Conservation (phyloP, 2,113 vertebrate genomes). For the Chionomys nivalis region DNA sequence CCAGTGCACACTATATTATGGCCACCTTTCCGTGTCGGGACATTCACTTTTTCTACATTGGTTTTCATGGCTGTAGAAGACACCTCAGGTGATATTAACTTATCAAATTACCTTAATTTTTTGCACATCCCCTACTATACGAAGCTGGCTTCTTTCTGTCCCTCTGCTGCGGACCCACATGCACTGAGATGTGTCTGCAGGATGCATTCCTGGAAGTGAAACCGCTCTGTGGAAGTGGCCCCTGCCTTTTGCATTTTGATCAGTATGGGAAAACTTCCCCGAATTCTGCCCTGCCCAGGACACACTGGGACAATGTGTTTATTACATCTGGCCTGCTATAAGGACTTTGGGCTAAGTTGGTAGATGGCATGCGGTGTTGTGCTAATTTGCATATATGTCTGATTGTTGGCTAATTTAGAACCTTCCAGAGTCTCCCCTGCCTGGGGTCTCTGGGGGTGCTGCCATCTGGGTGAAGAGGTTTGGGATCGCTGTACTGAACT, state of each 20-base stretch:
- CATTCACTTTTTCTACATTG: neutral
- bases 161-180: neutral
- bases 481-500: neutral
- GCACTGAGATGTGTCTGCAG: neutral
- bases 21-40: neutral
- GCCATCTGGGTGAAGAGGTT: neutral
- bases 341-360: neutral
- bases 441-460: neutral
- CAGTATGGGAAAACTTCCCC: neutral
- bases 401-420: neutral
- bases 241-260: neutral
- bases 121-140: neutral
- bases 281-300: accelerated
- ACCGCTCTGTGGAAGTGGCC: neutral
- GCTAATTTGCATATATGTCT: neutral
- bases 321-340: accelerated
- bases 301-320: accelerated
- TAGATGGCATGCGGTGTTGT: too few relatives aligned
- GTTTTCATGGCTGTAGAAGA: neutral
- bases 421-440: neutral
- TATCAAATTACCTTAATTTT: neutral
- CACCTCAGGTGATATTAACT: too few relatives aligned
- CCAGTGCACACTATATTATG: neutral
- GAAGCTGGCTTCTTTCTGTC: neutral
- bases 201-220: neutral